These are phyloP conservation scores for Pseudobourletiella spinata DNA, from an alignment of 1,140 invertebrate species.

Conservation along the genomic window DNA sequence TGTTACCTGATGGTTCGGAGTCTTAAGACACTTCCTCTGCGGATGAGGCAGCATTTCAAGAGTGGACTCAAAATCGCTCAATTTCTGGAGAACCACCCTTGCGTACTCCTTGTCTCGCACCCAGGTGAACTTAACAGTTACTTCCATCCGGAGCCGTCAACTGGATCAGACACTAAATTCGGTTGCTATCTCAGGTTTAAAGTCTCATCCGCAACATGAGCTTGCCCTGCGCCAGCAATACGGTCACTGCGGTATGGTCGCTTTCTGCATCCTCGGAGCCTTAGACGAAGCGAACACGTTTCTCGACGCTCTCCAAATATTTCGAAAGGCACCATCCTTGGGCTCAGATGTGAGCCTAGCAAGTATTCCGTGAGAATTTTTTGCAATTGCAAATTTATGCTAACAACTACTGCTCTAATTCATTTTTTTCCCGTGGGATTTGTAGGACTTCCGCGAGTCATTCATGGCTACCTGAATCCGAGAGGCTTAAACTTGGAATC, in stretches of 20 bases:
- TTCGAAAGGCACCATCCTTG: slow-evolving; percentile 27
- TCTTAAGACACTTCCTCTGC: slow-evolving; percentile 52
- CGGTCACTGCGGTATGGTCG: slow-evolving; percentile 54
- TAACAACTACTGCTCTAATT: not conserved
- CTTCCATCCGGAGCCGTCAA: not conserved
- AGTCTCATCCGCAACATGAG: slow-evolving; percentile 55
- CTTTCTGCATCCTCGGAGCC: slow-evolving; percentile 50
- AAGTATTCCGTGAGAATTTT: slow-evolving; percentile 26
- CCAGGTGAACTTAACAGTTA: slow-evolving; percentile 48
- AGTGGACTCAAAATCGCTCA: slow-evolving; percentile 52
- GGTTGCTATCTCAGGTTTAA: slow-evolving; percentile 43
- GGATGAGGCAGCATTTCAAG: slow-evolving; percentile 53
- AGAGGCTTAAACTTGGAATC: slow-evolving; percentile 58
- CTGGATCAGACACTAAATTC: not conserved
- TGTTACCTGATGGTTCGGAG: slow-evolving; percentile 53
- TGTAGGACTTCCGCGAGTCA: slow-evolving; percentile 30
- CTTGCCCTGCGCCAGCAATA: slow-evolving; percentile 50
- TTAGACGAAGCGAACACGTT: slow-evolving; percentile 46
- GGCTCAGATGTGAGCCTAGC: slow-evolving; percentile 30
- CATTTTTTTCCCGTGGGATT: not conserved
- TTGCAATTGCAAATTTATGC: not conserved
- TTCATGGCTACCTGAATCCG: slow-evolving; percentile 26
- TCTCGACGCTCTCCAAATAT: slow-evolving; percentile 36
- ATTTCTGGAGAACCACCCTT: slow-evolving; percentile 50
- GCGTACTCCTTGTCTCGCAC: slow-evolving; percentile 51